These are phyloP conservation scores for Netelia inedita DNA, from an alignment of 2,888 invertebrate species.

Conservation along the genomic window DNA sequence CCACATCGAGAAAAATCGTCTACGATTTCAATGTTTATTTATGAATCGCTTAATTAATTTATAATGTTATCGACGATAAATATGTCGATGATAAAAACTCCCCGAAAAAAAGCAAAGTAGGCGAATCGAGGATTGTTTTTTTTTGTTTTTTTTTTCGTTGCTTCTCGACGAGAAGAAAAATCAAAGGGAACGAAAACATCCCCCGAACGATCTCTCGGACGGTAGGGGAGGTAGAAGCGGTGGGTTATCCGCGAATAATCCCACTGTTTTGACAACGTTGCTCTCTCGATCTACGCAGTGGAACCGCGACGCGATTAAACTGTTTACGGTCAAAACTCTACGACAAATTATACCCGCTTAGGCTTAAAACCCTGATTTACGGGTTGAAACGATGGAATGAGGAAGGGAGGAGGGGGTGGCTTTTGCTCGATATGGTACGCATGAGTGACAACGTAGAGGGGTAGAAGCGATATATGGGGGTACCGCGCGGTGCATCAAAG, in stretches of 20 bases:
- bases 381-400: conserved; percentile 66
- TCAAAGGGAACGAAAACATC: background rate
- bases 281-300: conserved; percentile 73
- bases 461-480: background rate
- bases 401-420: conserved; percentile 33
- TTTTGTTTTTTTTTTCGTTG: too few relatives aligned
- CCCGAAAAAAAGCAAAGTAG: too few relatives aligned
- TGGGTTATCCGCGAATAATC: conserved; percentile 77
- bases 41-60: too few relatives aligned
- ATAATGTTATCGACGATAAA: too few relatives aligned
- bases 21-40: too few relatives aligned
- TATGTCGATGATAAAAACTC: too few relatives aligned
- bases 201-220: background rate
- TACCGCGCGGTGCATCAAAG: conserved; percentile 49
- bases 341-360: conserved; percentile 81
- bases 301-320: conserved; percentile 80
- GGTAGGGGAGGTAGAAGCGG: conserved; percentile 1
- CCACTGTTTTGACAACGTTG: conserved; percentile 83
- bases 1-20: too few relatives aligned
- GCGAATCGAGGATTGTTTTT: too few relatives aligned
- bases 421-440: conserved; percentile 14
- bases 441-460: conserved; percentile 13
- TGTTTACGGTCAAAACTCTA: conserved; percentile 83
- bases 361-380: conserved; percentile 83
- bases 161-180: background rate